Evolutionary conservation across 2,113 vertebrate species (phyloP).

Genomic region (Scalopus aquaticus): DNA sequence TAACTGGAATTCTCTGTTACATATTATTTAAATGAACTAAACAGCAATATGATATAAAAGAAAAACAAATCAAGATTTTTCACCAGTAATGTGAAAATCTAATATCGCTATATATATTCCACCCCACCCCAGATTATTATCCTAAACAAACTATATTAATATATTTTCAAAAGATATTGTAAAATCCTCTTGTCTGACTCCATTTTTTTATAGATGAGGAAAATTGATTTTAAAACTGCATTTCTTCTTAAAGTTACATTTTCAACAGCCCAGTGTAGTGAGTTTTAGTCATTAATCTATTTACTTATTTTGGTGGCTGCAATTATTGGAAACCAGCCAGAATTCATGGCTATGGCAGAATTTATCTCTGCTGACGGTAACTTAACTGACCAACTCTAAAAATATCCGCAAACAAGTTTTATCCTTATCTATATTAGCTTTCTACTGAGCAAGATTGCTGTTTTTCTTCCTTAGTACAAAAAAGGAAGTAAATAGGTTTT

Average conservation of each 20-base stretch:
- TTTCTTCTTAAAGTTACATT: background rate
- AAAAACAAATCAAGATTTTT: no score
- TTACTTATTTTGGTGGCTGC: background rate
- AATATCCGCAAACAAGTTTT: background rate
- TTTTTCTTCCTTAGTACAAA: background rate
- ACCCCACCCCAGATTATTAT: no score
- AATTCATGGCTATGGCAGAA: background rate
- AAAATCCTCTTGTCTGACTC: background rate
- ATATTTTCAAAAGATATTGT: background rate
- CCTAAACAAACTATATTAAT: no score
- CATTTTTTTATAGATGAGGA: background rate
- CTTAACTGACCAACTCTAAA: background rate
- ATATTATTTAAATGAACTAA: no score
- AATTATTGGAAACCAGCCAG: background rate
- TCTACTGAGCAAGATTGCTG: background rate
- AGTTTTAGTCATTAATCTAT: background rate
- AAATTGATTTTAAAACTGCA: background rate
- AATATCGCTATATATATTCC: no score
- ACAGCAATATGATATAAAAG: no score
- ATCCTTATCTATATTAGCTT: background rate
- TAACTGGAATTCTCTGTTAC: no score
- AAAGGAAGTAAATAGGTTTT: background rate
- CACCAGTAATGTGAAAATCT: no score
- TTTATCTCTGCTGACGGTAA: background rate
- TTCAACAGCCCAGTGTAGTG: background rate